Evolutionary conservation across 2,888 invertebrate species (phyloP), one percentile per base, ranked within the genome.

Genomic region (Drosophila gaucha): DNA sequence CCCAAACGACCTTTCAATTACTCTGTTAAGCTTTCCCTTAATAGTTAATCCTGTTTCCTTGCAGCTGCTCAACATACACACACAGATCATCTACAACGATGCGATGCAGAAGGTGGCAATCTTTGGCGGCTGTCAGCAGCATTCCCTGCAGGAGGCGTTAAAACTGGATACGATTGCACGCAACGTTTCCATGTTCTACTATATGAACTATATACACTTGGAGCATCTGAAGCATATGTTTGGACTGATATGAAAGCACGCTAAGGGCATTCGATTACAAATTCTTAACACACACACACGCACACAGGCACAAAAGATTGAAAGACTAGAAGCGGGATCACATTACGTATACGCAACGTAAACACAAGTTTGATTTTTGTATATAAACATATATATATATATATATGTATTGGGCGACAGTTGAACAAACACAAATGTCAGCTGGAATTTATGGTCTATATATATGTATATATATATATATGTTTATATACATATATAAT

Each of bases 161-260:
- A 63, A 47, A 12, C 55, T 80, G 64, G 74, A 74, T 12, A 31
- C 33, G 14, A 66, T 79, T 1, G 58, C 80, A 9, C 74, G 64
- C 10, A 70, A 52, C 12, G 67, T 79, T 3, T 62, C 78, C 47
- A 84, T 50, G 55, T 66, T 52, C 24, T 80, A 77, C 20, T 60
- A 62, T 6, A 41, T 51, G 30, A 78, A 84, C 63, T 69, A 51
- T 35, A 55, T 80, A 26, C 55, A 68, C 9, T 16, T 68, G 50
- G 75, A 78, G n/a, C 66, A 68, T 1, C 36, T 80, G 52, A 80
- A 80, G 47, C 64, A 67, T 12, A 20, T 79, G 41, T 83, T 80
- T 54, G 85, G 84, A 10, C 46, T 84, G 26, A 65, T 46, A 28
- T 67, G 30, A 51, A 10, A 3, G n/a, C n/a, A n/a, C n/a, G n/a